Evolutionary conservation across 1,140 invertebrate genomes (phyloP).

Genomic region (Ceratosolen fusciceps): DNA sequence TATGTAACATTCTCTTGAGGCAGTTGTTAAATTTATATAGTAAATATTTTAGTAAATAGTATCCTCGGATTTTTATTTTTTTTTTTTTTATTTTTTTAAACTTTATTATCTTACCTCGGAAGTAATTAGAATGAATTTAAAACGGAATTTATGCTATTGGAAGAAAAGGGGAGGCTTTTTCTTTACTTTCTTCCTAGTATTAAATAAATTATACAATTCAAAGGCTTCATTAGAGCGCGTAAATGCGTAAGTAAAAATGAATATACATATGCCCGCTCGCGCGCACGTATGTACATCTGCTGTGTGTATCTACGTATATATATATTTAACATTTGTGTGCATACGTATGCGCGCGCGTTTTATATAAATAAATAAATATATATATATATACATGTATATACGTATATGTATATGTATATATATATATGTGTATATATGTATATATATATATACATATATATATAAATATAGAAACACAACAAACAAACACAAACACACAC

Average conservation of each 20-base stretch:
- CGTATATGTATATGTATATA: background rate
- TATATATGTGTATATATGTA: conserved; percentile 7
- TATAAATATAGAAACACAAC: too few species aligned
- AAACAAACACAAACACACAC: conserved; percentile 24
- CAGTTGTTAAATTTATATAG: conserved; percentile 21
- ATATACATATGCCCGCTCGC: background rate
- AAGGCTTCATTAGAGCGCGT: conserved; percentile 26
- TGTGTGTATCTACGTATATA: background rate
- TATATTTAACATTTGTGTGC: too few species aligned
- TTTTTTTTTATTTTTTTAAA: too few species aligned
- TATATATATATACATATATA: background rate
- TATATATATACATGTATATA: background rate
- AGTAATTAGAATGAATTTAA: conserved; percentile 27
- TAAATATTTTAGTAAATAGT: conserved; percentile 9
- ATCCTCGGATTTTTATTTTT: conserved; percentile 24
- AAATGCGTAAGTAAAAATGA: conserved; percentile 34
- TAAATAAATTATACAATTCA: conserved; percentile 30
- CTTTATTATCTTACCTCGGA: conserved; percentile 19
- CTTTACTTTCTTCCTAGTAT: conserved; percentile 28
- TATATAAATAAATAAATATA: too few species aligned
- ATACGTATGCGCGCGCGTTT: too few species aligned
- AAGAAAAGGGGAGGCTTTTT: background rate
- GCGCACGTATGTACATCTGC: background rate
- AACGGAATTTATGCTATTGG: background rate
- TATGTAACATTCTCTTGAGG: conserved; percentile 27